Evolutionary conservation across 2,113 vertebrate genomes (phyloP).

Genomic region (human): DNA sequence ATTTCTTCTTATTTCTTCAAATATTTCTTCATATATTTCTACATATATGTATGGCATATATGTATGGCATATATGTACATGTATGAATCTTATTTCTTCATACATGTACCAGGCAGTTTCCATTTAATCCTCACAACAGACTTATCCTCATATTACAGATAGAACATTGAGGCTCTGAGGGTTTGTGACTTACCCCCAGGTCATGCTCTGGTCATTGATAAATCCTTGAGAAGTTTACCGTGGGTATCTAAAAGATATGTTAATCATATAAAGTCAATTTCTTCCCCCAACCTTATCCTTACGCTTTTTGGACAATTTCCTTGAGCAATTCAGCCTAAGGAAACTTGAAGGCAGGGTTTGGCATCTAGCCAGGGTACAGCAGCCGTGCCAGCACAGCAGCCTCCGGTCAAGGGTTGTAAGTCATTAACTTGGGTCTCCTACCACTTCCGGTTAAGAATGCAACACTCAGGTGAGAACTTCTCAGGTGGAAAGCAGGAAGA

Average conservation of each 20-base stretch:
- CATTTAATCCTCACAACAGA: neutral
- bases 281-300: neutral
- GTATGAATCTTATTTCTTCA: neutral
- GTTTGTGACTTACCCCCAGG: neutral
- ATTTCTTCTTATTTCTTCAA: too few species aligned
- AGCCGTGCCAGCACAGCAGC: neutral
- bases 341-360: neutral
- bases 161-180: neutral
- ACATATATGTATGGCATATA: too few species aligned
- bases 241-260: neutral
- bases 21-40: too few species aligned
- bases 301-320: neutral
- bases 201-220: neutral
- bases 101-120: neutral
- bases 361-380: neutral
- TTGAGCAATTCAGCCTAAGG: neutral
- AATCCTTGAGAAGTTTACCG: neutral
- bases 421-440: constrained; percentile 15
- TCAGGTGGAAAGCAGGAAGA: constrained; percentile 19
- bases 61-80: too few species aligned
- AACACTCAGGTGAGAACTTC: neutral
- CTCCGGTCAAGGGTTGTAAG: neutral
- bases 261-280: neutral
- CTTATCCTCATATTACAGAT: neutral
- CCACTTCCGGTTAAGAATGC: neutral